phyloP scores from a whole-genome alignment of 2,888 invertebrate species.

The Tuta absoluta region DNA sequence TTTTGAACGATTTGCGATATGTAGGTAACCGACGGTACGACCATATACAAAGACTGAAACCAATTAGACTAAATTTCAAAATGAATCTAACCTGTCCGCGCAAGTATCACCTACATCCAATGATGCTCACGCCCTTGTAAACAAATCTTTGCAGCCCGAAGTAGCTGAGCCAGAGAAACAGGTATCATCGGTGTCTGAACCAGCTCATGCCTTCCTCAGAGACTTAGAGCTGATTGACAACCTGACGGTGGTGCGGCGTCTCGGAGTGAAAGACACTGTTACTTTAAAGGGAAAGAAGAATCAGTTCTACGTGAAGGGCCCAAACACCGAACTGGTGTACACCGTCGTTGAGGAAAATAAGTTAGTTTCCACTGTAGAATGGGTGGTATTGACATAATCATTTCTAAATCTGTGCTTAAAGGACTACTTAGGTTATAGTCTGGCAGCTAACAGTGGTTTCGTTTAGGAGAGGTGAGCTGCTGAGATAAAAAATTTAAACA shows the following conservation, averaged over 20 bases:
- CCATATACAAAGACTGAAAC: too few relatives aligned
- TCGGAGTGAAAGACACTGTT: conserved; percentile 56
- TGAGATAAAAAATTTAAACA: too few relatives aligned
- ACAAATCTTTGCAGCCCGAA: background rate
- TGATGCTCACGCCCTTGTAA: too few relatives aligned
- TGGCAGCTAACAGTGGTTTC: too few relatives aligned
- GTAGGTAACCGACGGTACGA: background rate
- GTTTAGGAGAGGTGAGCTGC: too few relatives aligned
- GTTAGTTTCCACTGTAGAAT: conserved; percentile 36
- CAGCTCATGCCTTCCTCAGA: conserved; percentile 42
- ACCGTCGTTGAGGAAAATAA: conserved; percentile 65
- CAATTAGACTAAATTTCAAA: too few relatives aligned
- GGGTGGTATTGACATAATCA: too few relatives aligned
- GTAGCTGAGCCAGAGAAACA: background rate
- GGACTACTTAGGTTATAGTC: too few relatives aligned
- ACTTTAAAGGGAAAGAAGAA: conserved; percentile 64
- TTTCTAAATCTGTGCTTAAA: too few relatives aligned
- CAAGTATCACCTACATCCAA: too few relatives aligned
- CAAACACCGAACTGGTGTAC: conserved; percentile 56
- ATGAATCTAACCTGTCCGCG: too few relatives aligned
- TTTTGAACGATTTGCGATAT: background rate
- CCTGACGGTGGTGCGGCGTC: conserved; percentile 60
- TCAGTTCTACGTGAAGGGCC: conserved; percentile 56
- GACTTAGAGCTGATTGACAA: conserved; percentile 53
- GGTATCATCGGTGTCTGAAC: background rate